Evolutionary conservation across 2,797 vertebrate genomes (phyloP).

Genomic region (Clarias pachynema): DNA sequence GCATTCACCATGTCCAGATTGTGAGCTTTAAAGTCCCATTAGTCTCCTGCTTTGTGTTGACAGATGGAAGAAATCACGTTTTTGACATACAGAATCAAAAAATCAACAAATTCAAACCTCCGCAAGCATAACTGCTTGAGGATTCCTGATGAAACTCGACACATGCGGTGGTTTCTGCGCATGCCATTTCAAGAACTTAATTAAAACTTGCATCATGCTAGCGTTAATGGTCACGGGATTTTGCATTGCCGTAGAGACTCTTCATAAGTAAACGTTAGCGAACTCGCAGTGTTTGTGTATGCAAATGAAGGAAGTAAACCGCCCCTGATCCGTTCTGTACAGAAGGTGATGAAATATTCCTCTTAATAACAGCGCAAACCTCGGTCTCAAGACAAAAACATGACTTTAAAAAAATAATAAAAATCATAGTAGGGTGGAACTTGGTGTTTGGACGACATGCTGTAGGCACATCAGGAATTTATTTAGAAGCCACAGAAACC

Average conservation of each 20-base stretch:
- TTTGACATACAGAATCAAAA: slow-evolving; percentile 20
- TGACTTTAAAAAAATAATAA: neutral
- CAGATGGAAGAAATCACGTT: slow-evolving; percentile 41
- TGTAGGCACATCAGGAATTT: slow-evolving; percentile 27
- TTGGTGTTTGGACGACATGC: slow-evolving; percentile 7
- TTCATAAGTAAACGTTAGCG: slow-evolving; percentile 3
- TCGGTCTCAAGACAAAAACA: slow-evolving; percentile 5
- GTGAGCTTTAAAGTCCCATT: slow-evolving; percentile 41
- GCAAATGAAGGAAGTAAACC: slow-evolving; percentile 37
- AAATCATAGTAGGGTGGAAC: neutral
- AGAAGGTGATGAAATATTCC: slow-evolving; percentile 41
- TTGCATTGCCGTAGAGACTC: neutral
- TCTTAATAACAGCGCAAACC: slow-evolving; percentile 32
- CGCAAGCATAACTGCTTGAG: neutral
- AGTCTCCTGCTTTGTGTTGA: slow-evolving; percentile 32
- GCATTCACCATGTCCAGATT: slow-evolving; percentile 46
- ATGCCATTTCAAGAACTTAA: neutral
- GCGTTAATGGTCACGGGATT: slow-evolving; percentile 4
- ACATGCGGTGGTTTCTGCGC: neutral
- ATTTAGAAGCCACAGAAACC: slow-evolving; percentile 45
- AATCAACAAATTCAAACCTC: neutral
- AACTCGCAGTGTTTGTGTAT: slow-evolving; percentile 28
- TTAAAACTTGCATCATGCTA: slow-evolving; percentile 22
- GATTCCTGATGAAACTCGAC: neutral
- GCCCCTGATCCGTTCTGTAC: slow-evolving; percentile 16